Conservation (phyloP, 2,797 vertebrate species). For the Brachymystax lenok region DNA sequence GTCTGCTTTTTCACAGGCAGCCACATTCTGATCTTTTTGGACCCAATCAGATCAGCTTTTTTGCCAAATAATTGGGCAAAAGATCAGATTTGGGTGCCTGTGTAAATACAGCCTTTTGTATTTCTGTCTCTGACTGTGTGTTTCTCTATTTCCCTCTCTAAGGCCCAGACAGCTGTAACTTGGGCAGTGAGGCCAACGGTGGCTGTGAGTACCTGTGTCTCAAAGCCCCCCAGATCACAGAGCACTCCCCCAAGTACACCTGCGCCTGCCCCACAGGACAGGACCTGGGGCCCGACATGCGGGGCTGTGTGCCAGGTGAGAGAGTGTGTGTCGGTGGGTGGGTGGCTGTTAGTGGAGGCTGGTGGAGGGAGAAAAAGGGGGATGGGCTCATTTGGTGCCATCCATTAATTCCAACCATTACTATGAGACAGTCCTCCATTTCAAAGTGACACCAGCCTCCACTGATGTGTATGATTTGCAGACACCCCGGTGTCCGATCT, state of each 20-base stretch:
- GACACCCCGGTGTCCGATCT: no score
- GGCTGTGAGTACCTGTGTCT: constrained; percentile 97
- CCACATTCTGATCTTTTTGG: not conserved
- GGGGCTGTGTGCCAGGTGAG: constrained; percentile 88
- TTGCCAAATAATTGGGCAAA: constrained; percentile 3
- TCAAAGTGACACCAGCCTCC: no score
- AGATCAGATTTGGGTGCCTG: not conserved
- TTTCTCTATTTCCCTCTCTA: constrained; percentile 21
- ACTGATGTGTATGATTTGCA: no score
- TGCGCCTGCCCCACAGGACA: constrained; percentile 93
- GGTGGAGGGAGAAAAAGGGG: not conserved
- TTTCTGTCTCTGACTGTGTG: constrained; percentile 5
- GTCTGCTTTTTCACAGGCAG: not conserved
- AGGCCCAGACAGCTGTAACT: constrained; percentile 92
- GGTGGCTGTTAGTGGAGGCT: not conserved
- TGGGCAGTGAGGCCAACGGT: constrained; percentile 86
- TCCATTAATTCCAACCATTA: not conserved
- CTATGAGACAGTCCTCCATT: no score
- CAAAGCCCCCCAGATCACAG: constrained; percentile 91
- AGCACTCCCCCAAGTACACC: constrained; percentile 92
- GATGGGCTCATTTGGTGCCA: no score
- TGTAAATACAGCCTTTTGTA: not conserved
- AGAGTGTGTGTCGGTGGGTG: not conserved
- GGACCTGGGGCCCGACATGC: constrained; percentile 91
- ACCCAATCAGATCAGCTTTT: not conserved